These are phyloP conservation scores for Cyprinodon diabolis DNA, from an alignment of 2,797 vertebrate species.

Conservation along the genomic window DNA sequence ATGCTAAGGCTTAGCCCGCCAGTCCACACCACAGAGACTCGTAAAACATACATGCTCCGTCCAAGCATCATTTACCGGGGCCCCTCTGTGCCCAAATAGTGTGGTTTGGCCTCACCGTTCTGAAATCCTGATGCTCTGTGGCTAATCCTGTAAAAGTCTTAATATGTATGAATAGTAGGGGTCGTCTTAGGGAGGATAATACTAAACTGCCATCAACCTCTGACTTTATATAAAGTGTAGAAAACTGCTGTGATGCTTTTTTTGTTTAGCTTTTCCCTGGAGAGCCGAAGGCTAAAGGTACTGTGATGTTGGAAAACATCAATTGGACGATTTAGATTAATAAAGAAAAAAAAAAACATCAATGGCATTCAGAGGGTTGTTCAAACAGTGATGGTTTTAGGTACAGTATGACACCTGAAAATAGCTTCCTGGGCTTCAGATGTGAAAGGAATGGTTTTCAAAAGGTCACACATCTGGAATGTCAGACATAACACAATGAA, in stretches of 20 bases:
- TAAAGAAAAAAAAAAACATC: conserved; percentile 52
- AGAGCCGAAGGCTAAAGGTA: conserved; percentile 52
- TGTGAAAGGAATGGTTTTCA: conserved; percentile 22
- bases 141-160: conserved; percentile 58
- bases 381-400: conserved; percentile 42
- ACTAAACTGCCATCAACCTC: conserved; percentile 64
- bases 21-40: conserved; percentile 72
- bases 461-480: conserved; percentile 60
- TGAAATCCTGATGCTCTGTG: conserved; percentile 52
- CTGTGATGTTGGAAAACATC: conserved; percentile 58
- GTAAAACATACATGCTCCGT: conserved; percentile 66
- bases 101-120: conserved; percentile 54
- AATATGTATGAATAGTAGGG: conserved; percentile 57
- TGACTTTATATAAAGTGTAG: conserved; percentile 39
- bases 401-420: conserved; percentile 38
- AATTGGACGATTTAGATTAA: conserved; percentile 53
- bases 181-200: conserved; percentile 66
- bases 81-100: conserved; percentile 61
- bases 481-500: conserved; percentile 29
- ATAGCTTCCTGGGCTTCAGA: conserved; percentile 17
- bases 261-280: conserved; percentile 37
- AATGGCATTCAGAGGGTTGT: conserved; percentile 53
- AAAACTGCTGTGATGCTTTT: conserved; percentile 50
- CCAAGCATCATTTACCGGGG: conserved; percentile 75
- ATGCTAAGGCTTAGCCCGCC: conserved; percentile 63